Evolutionary conservation across 2,113 vertebrate species (phyloP).

Genomic region (Globicephala melas): DNA sequence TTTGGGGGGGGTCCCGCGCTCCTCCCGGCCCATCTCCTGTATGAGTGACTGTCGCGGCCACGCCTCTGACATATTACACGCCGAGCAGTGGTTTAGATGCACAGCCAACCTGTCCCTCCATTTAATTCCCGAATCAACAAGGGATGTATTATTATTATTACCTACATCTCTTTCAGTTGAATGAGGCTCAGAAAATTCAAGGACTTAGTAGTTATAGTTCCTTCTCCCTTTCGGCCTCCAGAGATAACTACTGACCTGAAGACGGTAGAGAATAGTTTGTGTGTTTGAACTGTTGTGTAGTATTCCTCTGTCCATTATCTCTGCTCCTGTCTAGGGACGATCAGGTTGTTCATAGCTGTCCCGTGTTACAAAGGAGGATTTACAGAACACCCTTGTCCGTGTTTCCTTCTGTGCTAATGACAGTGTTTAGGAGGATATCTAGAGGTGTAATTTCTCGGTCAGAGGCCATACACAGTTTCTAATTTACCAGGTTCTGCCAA

Average conservation of each 20-base stretch:
- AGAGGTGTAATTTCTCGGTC: neutral
- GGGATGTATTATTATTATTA: neutral
- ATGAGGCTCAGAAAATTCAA: neutral
- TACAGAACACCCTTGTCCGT: neutral
- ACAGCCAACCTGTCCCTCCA: neutral
- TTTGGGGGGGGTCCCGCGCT: rapidly evolving
- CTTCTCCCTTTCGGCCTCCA: neutral
- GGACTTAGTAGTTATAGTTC: neutral
- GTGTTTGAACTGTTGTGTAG: neutral
- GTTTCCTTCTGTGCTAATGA: neutral
- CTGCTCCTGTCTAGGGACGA: no score
- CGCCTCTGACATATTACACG: rapidly evolving
- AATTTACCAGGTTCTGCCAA: neutral
- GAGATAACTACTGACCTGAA: neutral
- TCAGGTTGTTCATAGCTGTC: neutral
- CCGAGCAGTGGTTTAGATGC: neutral
- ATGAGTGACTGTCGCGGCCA: neutral
- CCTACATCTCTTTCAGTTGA: neutral
- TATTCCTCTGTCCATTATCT: neutral
- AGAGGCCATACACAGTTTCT: neutral
- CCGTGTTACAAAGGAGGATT: neutral
- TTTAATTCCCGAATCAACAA: neutral
- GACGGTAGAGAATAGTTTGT: rapidly evolving
- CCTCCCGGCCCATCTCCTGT: neutral
- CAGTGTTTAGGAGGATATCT: neutral